A percentile compares a stretch with the other conserved stretches of the same genome.
phyloP scores from a whole-genome alignment of 2,797 vertebrate species.

The Macroramphosus scolopax region DNA sequence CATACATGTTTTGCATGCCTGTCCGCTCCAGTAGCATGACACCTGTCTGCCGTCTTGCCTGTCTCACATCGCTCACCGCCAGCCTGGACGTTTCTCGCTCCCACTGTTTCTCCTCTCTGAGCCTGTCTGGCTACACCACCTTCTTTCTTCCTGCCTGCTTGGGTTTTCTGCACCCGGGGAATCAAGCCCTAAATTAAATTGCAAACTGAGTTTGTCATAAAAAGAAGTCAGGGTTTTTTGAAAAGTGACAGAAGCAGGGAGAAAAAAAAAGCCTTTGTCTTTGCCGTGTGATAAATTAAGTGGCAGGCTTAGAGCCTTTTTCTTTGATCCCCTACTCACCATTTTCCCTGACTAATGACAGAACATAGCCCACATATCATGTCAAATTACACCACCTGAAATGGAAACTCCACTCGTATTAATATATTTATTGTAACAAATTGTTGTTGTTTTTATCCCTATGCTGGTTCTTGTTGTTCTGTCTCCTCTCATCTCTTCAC shows the following conservation, averaged over 20 bases:
- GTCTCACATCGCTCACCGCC: slow-evolving; percentile 40
- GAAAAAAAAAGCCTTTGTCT: slow-evolving; percentile 90
- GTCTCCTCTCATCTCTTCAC: slow-evolving; percentile 67
- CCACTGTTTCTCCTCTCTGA: slow-evolving; percentile 56
- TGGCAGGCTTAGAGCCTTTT: slow-evolving; percentile 82
- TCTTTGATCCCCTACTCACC: slow-evolving; percentile 86
- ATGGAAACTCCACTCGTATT: slow-evolving; percentile 70
- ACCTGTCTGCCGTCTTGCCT: slow-evolving; percentile 64
- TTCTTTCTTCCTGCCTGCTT: slow-evolving; percentile 59
- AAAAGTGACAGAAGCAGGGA: slow-evolving; percentile 80
- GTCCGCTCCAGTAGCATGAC: slow-evolving; percentile 54
- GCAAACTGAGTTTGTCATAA: slow-evolving; percentile 89
- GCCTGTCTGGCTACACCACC: slow-evolving; percentile 51
- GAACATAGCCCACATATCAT: slow-evolving; percentile 82
- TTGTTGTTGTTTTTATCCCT: slow-evolving; percentile 65
- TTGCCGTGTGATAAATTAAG: slow-evolving; percentile 94
- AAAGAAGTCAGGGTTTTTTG: slow-evolving; percentile 88
- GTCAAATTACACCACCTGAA: slow-evolving; percentile 84
- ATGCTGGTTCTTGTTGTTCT: slow-evolving; percentile 34
- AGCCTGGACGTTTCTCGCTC: slow-evolving; percentile 53
- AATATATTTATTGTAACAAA: slow-evolving; percentile 78
- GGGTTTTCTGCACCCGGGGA: slow-evolving; percentile 81
- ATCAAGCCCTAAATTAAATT: slow-evolving; percentile 91
- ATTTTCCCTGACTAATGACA: slow-evolving; percentile 83
- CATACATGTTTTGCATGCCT: background rate